phyloP scores from a whole-genome alignment of 2,797 vertebrate species.

The Cichlasoma orientale region DNA sequence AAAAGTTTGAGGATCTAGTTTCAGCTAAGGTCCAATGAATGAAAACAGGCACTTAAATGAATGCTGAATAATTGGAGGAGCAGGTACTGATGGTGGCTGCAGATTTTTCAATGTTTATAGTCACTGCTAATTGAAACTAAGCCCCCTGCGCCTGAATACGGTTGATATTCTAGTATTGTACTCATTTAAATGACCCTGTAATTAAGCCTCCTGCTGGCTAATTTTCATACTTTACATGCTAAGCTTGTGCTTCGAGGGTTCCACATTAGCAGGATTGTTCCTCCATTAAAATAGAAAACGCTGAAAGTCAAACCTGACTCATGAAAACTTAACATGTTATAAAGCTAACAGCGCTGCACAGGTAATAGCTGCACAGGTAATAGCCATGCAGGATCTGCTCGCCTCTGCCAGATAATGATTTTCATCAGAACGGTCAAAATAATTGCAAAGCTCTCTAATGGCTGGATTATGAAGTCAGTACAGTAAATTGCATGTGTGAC shows the following conservation, averaged over 20 bases:
- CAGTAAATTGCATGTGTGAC: background rate
- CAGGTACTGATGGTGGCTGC: background rate
- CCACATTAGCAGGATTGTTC: background rate
- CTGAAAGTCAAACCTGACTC: background rate
- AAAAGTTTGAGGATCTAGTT: background rate
- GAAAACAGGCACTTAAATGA: background rate
- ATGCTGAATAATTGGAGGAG: background rate
- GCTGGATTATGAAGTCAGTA: background rate
- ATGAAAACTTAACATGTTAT: background rate
- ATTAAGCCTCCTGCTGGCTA: background rate
- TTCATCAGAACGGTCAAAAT: constrained; percentile 10
- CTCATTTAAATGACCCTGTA: constrained; percentile 9
- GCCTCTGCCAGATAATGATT: background rate
- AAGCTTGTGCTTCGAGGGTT: background rate
- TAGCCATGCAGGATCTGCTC: background rate
- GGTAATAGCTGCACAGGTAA: too few relatives aligned
- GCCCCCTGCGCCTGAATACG: background rate
- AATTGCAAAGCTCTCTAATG: background rate
- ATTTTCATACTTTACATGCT: background rate
- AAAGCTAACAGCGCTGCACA: background rate
- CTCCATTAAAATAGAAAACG: background rate
- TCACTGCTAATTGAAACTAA: constrained; percentile 10
- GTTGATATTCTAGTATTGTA: background rate
- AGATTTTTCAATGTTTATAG: background rate
- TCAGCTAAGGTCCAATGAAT: background rate